Evolutionary conservation across 1,140 invertebrate species (phyloP).

Genomic region (Gryllus bimaculatus): DNA sequence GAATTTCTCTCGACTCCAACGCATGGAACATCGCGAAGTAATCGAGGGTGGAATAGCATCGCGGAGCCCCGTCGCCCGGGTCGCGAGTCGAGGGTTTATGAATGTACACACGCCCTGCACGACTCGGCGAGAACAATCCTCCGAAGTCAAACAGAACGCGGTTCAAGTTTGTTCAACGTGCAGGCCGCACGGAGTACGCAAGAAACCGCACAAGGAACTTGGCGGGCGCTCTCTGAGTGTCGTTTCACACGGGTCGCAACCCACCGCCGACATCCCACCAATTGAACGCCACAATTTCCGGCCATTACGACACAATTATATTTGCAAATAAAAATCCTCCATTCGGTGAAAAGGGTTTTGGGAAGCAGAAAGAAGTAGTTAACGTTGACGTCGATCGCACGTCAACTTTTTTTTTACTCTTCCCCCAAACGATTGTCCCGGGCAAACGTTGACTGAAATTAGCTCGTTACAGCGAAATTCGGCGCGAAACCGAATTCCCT

Average conservation of each 20-base stretch:
- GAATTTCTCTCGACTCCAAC: too few species aligned
- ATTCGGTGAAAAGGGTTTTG: neutral
- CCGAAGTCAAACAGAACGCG: neutral
- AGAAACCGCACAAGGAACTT: neutral
- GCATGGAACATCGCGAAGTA: too few species aligned
- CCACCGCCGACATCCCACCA: too few species aligned
- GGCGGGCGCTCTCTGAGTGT: too few species aligned
- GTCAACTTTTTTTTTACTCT: neutral
- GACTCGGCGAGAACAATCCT: neutral
- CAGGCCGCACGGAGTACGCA: neutral
- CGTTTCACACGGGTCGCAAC: too few species aligned
- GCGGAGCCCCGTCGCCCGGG: too few species aligned
- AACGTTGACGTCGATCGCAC: neutral
- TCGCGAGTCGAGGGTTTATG: neutral
- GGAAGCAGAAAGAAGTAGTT: neutral
- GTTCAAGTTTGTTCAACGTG: neutral
- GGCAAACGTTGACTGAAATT: neutral
- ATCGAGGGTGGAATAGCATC: too few species aligned
- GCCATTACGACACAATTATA: neutral
- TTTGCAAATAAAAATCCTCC: neutral
- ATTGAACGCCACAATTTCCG: too few species aligned
- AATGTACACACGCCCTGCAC: neutral
- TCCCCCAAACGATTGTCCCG: conserved; percentile 2
- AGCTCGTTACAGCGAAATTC: neutral
- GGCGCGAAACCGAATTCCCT: neutral